Conservation (phyloP, 2,888 invertebrate species). For the Yponomeuta plumbellus region DNA sequence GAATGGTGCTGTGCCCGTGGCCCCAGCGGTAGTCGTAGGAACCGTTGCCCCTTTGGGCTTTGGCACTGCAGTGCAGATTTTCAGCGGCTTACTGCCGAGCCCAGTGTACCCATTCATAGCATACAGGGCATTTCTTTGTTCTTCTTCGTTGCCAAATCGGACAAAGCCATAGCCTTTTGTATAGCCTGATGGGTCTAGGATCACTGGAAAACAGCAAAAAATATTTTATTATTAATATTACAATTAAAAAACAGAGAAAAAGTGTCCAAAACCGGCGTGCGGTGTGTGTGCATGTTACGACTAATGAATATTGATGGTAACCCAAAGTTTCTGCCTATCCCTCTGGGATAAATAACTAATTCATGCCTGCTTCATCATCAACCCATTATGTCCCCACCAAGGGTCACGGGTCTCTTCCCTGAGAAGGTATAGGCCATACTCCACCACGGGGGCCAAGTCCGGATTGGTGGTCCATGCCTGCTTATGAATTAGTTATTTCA, state of each 20-base stretch:
- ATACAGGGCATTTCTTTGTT: conserved; percentile 93
- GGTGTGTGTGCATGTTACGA: no score
- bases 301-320: no score
- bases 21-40: conserved; percentile 32
- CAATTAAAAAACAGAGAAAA: not conserved
- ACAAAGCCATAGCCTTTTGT: conserved; percentile 98
- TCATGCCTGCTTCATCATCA: no score
- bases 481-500: no score
- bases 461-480: no score
- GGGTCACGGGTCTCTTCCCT: no score
- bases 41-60: conserved; percentile 79
- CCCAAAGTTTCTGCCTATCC: no score
- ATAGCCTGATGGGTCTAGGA: conserved; percentile 91
- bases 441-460: no score
- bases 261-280: no score
- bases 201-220: conserved; percentile 77
- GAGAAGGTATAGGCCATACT: no score
- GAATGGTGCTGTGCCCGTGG: conserved; percentile 19
- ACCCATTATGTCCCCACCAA: no score
- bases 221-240: not conserved
- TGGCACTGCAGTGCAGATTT: conserved; percentile 95
- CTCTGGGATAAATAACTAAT: no score
- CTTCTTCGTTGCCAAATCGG: conserved; percentile 94
- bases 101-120: conserved; percentile 96
- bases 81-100: conserved; percentile 90